Percentiles rank a stretch among this genome's conserved stretches.
These are phyloP conservation scores for Solenopsis fugax DNA, from an alignment of 1,140 invertebrate species.

Conservation along the genomic window DNA sequence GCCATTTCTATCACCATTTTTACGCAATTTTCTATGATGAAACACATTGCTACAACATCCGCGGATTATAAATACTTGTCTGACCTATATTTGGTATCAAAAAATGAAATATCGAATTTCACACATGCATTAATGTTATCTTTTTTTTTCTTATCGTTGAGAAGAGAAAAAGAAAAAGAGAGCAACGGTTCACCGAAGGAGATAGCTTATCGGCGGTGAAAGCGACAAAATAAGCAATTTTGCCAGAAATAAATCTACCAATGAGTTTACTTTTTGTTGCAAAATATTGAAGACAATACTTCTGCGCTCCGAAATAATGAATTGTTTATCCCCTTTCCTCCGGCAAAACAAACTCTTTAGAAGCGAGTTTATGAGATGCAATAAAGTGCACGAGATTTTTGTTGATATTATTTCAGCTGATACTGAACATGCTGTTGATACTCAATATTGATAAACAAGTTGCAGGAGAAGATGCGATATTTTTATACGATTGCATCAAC, in stretches of 20 bases:
- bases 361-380: conserved; percentile 37
- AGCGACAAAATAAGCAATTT: conserved; percentile 50
- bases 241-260: conserved; percentile 43
- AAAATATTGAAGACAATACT: conserved; percentile 38
- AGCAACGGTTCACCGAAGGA: not conserved
- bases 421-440: not conserved
- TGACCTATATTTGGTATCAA: conserved; percentile 69
- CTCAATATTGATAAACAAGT: conserved; percentile 15
- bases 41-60: not conserved
- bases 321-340: conserved; percentile 36
- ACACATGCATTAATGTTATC: conserved; percentile 20
- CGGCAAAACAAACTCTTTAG: conserved; percentile 41
- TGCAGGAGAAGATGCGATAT: not conserved
- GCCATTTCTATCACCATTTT: not conserved
- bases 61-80: conserved; percentile 32
- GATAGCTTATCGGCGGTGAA: conserved; percentile 64
- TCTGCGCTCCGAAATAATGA: not conserved
- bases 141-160: conserved; percentile 30
- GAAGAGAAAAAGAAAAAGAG: not conserved
- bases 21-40: not conserved
- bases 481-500: conserved; percentile 27
- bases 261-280: conserved; percentile 29
- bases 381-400: conserved; percentile 31
- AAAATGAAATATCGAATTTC: conserved; percentile 45
- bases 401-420: conserved; percentile 11